phyloP scores from a whole-genome alignment of 2,113 vertebrate species.

The Sebastes fasciatus region DNA sequence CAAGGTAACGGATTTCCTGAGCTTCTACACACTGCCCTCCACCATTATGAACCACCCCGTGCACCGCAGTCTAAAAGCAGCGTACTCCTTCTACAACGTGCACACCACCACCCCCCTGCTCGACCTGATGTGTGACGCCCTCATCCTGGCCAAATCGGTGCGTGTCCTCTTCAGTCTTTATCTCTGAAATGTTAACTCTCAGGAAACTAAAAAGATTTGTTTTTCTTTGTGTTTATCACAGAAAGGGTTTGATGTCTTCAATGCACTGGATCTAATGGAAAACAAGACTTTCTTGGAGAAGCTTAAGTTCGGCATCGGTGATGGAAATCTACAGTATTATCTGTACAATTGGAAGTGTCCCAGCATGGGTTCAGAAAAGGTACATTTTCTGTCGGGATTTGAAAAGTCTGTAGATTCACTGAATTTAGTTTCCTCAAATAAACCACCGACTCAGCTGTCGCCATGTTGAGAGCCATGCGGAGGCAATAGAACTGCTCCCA shows the following conservation, averaged over 20 bases:
- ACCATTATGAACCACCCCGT: conserved; percentile 99
- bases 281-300: conserved; percentile 99
- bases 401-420: not conserved
- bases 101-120: conserved; percentile 94
- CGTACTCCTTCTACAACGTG: conserved; percentile 99
- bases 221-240: conserved; percentile 61
- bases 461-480: no score
- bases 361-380: conserved; percentile 98
- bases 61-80: conserved; percentile 98
- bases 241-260: conserved; percentile 99
- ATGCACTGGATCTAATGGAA: conserved; percentile 99
- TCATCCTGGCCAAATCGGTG: conserved; percentile 97
- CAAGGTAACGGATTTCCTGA: conserved; percentile 95
- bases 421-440: not conserved
- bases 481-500: no score
- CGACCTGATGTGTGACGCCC: conserved; percentile 97
- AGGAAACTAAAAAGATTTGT: not conserved
- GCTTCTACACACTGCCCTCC: conserved; percentile 98
- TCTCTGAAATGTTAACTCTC: not conserved
- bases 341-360: conserved; percentile 99
- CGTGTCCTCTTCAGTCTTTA: conserved; percentile 39
- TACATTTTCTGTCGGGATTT: conserved; percentile 46
- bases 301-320: conserved; percentile 98
- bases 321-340: conserved; percentile 99
- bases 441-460: not conserved